Conservation (phyloP, 2,113 vertebrate genomes). For the Hemichromis elongatus region DNA sequence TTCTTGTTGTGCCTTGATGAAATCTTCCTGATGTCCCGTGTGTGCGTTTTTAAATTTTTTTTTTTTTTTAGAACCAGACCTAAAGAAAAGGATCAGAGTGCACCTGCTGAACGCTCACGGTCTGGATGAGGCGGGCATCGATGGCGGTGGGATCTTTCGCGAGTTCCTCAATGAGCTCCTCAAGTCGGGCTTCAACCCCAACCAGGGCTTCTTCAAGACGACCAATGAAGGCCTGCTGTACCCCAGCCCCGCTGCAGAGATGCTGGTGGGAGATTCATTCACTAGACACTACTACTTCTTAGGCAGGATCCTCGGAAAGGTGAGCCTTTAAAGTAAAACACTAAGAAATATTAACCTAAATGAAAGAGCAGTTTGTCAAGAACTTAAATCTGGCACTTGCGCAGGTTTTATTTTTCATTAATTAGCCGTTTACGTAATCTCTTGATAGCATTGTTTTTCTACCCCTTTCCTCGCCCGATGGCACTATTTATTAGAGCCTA, state of each 20-base stretch:
- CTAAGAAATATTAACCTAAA: neutral
- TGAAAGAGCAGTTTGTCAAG: neutral
- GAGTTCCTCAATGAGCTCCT: slow-evolving; percentile 97
- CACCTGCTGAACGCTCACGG: slow-evolving; percentile 95
- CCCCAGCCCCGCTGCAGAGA: slow-evolving; percentile 90
- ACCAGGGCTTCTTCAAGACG: slow-evolving; percentile 95
- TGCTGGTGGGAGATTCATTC: slow-evolving; percentile 90
- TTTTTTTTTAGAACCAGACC: slow-evolving; percentile 81
- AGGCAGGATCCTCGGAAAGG: slow-evolving; percentile 97
- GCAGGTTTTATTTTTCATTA: slow-evolving; percentile 11
- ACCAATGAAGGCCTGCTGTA: slow-evolving; percentile 96
- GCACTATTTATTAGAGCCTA: slow-evolving; percentile 87
- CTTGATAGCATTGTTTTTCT: slow-evolving; percentile 55
- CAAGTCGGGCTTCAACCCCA: slow-evolving; percentile 96
- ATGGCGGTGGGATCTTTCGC: slow-evolving; percentile 95
- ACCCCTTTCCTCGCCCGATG: slow-evolving; percentile 24
- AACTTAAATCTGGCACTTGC: slow-evolving; percentile 8
- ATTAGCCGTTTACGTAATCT: slow-evolving; percentile 33
- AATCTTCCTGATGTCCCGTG: neutral
- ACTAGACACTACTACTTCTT: slow-evolving; percentile 96
- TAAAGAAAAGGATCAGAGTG: slow-evolving; percentile 93
- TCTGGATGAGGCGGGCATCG: slow-evolving; percentile 95
- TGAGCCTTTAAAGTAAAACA: slow-evolving; percentile 51
- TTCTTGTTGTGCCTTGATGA: neutral
- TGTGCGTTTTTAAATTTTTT: neutral